Conservation (phyloP, 2,888 invertebrate genomes). For the Atethmia centrago region DNA sequence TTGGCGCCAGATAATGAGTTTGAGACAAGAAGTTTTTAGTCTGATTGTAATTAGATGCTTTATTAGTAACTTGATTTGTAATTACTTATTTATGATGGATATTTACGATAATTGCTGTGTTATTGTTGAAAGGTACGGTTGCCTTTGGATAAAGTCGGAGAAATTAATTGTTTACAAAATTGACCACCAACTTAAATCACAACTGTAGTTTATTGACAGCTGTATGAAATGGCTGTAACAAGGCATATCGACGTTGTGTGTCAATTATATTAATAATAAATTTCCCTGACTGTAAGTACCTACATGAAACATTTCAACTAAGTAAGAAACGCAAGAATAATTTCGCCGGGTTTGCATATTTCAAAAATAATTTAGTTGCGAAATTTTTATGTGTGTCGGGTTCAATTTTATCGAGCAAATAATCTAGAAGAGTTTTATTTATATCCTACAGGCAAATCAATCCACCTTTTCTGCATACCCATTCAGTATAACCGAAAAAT, state of each 20-base stretch:
- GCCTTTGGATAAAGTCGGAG: neutral
- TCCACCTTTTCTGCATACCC: slow-evolving; percentile 27
- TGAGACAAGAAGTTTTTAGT: slow-evolving; percentile 22
- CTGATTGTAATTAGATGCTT: slow-evolving; percentile 31
- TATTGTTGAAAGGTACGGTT: neutral
- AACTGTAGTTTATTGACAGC: too few relatives aligned
- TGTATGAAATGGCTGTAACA: too few relatives aligned
- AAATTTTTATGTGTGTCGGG: neutral
- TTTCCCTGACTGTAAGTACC: too few relatives aligned
- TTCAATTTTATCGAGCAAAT: neutral
- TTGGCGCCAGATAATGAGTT: slow-evolving; percentile 30
- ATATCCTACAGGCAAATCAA: neutral
- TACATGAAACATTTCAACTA: neutral
- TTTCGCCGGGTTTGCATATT: neutral
- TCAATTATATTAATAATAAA: too few relatives aligned
- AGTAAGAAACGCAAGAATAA: neutral
- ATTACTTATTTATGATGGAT: neutral
- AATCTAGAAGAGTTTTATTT: slow-evolving; percentile 14
- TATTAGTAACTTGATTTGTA: slow-evolving; percentile 10
- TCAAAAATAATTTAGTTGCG: neutral
- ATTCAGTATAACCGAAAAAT: neutral
- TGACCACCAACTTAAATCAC: too few relatives aligned
- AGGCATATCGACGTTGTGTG: too few relatives aligned
- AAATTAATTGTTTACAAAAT: too few relatives aligned
- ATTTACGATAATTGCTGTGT: neutral